Evolutionary conservation across 2,113 vertebrate species (phyloP).

Genomic region (Pseudorectes ferrugineus): DNA sequence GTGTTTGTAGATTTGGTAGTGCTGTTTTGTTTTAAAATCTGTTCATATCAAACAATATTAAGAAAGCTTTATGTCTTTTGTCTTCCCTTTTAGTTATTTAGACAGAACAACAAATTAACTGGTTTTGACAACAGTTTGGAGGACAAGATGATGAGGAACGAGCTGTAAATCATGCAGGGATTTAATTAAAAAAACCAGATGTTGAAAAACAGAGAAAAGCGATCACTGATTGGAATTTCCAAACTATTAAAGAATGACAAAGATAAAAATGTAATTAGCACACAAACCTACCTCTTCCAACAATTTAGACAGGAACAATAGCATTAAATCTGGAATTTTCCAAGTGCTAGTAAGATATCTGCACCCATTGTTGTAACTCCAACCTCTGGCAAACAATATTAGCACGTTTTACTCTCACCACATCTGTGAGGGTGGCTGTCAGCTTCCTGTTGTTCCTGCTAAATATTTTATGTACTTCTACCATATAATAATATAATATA

Average conservation of each 20-base stretch:
- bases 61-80: neutral
- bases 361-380: neutral
- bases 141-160: slow-evolving; percentile 19
- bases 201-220: neutral
- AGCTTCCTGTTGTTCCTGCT: neutral
- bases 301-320: neutral
- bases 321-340: neutral
- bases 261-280: neutral
- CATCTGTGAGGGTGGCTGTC: neutral
- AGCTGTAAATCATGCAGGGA: slow-evolving; percentile 37
- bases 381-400: neutral
- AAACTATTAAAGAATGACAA: neutral
- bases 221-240: neutral
- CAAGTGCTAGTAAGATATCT: neutral
- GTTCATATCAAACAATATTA: slow-evolving; percentile 10
- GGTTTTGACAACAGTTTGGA: slow-evolving; percentile 16
- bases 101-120: slow-evolving; percentile 24
- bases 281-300: neutral
- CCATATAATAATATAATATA: neutral
- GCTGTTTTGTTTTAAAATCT: neutral
- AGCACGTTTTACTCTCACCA: neutral
- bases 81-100: slow-evolving; percentile 24
- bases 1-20: neutral
- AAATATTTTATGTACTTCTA: neutral
- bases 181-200: slow-evolving; percentile 34